Conservation (phyloP, 1,140 invertebrate species). For the Berghia stephanieae region DNA sequence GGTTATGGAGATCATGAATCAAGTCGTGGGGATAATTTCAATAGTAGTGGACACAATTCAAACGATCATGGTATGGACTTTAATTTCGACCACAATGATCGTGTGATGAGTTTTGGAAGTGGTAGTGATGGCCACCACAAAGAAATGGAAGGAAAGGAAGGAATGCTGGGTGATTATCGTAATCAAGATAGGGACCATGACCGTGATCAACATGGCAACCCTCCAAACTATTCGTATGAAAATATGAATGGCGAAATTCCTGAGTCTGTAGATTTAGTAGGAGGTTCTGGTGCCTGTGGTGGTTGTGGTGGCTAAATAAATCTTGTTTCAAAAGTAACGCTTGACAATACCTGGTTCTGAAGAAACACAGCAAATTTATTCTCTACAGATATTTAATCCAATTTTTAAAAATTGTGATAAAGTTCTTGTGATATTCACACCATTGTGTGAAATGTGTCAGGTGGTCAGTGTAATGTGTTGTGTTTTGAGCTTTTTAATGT, state of each 20-base stretch:
- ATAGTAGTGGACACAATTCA: too few species aligned
- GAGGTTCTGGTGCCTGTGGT: background rate
- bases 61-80: background rate
- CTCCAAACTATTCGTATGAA: background rate
- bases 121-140: background rate
- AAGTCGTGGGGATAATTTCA: too few species aligned
- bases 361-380: too few species aligned
- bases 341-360: too few species aligned
- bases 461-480: too few species aligned
- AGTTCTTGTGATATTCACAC: too few species aligned
- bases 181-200: background rate
- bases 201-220: background rate
- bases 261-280: background rate
- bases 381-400: too few species aligned
- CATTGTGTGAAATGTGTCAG: too few species aligned
- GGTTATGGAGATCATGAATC: constrained; percentile 17
- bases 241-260: background rate
- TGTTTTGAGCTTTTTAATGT: too few species aligned
- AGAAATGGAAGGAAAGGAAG: too few species aligned
- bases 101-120: background rate
- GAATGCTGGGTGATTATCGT: background rate
- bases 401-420: too few species aligned
- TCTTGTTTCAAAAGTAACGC: too few species aligned
- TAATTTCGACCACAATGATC: background rate
- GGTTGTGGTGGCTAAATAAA: background rate